phyloP scores from a whole-genome alignment of 2,797 vertebrate species.

The Coregonus sp. region DNA sequence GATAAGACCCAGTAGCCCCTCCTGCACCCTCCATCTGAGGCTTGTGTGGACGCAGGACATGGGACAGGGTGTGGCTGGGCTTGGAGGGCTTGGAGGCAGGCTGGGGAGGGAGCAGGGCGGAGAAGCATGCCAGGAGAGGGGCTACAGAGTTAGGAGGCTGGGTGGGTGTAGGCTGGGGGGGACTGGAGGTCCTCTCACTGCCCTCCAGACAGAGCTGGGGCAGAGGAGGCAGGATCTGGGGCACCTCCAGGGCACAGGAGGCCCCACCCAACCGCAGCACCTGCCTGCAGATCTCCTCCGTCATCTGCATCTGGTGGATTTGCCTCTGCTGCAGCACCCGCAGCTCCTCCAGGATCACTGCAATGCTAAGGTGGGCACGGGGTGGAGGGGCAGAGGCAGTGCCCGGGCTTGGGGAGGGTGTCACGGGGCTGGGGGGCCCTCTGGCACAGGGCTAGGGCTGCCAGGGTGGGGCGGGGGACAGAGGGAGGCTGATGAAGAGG shows the following conservation, averaged over 20 bases:
- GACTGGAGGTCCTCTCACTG: constrained; percentile 59
- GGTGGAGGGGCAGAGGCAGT: constrained; percentile 72
- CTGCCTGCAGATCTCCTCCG: constrained; percentile 90
- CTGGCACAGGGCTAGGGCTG: constrained; percentile 82
- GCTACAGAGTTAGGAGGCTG: constrained; percentile 62
- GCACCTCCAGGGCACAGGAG: constrained; percentile 68
- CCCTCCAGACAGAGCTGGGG: constrained; percentile 81
- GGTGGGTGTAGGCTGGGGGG: constrained; percentile 47
- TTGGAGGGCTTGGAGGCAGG: constrained; percentile 66
- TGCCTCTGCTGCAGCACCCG: constrained; percentile 88
- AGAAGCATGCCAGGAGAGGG: constrained; percentile 79
- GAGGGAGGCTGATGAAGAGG: constrained; percentile 74
- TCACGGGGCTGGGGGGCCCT: constrained; percentile 81
- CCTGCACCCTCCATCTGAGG: constrained; percentile 62
- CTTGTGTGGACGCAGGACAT: constrained; percentile 75
- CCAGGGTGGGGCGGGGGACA: constrained; percentile 80
- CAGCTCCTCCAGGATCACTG: constrained; percentile 88
- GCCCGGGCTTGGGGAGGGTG: constrained; percentile 73
- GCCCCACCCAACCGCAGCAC: constrained; percentile 83
- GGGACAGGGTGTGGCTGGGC: constrained; percentile 68
- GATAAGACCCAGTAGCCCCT: constrained; percentile 50
- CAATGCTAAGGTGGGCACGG: constrained; percentile 83
- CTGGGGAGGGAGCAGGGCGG: constrained; percentile 73
- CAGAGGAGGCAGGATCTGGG: constrained; percentile 71
- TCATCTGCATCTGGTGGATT: constrained; percentile 94